Conservation (phyloP, 2,113 vertebrate genomes). For the Otus sunia region DNA sequence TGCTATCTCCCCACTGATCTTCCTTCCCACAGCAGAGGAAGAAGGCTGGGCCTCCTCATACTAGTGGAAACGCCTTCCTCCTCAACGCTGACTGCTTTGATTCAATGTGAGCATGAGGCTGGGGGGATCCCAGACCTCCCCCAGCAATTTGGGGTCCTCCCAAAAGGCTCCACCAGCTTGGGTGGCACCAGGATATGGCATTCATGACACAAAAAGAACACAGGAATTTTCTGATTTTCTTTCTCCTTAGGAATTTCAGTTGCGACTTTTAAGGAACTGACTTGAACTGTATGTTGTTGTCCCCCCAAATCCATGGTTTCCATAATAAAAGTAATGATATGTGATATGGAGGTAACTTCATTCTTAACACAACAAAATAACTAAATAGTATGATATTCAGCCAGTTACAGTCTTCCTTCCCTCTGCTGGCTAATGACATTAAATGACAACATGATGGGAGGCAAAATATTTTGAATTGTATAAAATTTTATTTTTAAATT, state of each 20-base stretch:
- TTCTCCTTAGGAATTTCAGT: not conserved
- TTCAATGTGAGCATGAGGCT: not conserved
- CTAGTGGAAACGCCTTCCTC: not conserved
- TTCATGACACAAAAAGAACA: not conserved
- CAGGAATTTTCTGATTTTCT: not conserved
- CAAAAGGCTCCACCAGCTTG: not conserved
- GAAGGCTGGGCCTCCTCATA: not conserved
- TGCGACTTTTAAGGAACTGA: not conserved
- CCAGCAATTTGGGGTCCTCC: not conserved
- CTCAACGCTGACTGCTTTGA: not conserved
- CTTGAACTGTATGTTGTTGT: not conserved
- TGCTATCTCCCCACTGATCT: slow-evolving; percentile 35
- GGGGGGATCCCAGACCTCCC: not conserved
- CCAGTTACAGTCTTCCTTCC: not conserved
- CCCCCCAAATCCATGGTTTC: not conserved
- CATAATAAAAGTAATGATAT: not conserved
- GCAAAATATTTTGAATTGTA: not conserved
- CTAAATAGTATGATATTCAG: not conserved
- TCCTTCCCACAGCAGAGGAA: slow-evolving; percentile 41
- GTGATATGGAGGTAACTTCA: not conserved
- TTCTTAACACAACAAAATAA: not conserved
- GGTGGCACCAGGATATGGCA: not conserved
- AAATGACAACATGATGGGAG: not conserved
- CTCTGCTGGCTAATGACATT: not conserved
- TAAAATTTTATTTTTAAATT: not conserved